Evolutionary conservation across 1,140 invertebrate genomes (phyloP), one percentile per base, ranked within the genome.

Genomic region (Hermetia illucens): DNA sequence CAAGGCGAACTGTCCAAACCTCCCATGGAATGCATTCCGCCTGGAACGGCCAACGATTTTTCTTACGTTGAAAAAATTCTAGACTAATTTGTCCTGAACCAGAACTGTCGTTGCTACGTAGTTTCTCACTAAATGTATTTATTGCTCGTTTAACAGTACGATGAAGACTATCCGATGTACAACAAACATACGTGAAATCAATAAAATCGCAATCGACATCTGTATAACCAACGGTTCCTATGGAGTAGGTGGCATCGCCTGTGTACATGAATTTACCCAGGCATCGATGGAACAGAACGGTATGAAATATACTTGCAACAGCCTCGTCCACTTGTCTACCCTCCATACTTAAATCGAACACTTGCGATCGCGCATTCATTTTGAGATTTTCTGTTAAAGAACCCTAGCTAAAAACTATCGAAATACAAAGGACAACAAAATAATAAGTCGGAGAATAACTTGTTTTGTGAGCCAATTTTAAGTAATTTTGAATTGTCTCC

Each of bases 201-300:
- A 98, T 86, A 58, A 93, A 95, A 65, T 96, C 87, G 68, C 93
- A 97, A 55, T 94, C 86, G 8, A 95, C 85, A 66, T 97, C 93
- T 46, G 87, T 82, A 52, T 91, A 91, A 33, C 91, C 91, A 18
- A 97, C 75, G 2, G 89, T 93, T 20, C 92, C 90, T 37, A 96
- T 86, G 8, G 88, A 89, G 61, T 95, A 98, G 61, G 80, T 87
- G 45, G 82, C 83, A 63, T 95, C 90, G 54, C 82, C 79, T 62
- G 85, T 87, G 62, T 94, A 95, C 35, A 82, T 77, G 64, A 95
- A 95, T 71, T 96, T 98, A 42, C 93, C 92, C 45, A 89, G 73
- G 32, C 87, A 85, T 46, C 93, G 74, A 59, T 96, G 90, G 57
- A 97, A 92, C 10, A 98, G 68, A 31, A 97, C 77, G 16, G 88